A percentile compares a stretch with the other conserved stretches of the same genome.
These are phyloP conservation scores for Hyperopisus bebe DNA, from an alignment of 2,113 vertebrate species.

Conservation along the genomic window DNA sequence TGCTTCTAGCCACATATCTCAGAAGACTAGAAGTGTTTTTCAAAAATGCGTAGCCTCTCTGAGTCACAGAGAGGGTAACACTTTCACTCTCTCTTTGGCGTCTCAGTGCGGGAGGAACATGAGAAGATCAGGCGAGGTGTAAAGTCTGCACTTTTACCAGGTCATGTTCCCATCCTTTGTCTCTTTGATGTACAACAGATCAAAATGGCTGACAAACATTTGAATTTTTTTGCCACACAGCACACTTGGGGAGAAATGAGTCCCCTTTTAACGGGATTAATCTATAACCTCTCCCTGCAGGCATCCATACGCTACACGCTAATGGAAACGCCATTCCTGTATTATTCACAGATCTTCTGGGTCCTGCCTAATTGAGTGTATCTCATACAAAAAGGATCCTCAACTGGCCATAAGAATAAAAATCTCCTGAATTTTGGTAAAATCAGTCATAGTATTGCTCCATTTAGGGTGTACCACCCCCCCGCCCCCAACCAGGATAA, in stretches of 20 bases:
- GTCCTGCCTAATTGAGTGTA: conserved; percentile 4
- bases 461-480: not conserved
- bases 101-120: not conserved
- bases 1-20: not conserved
- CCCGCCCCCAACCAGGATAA: not conserved
- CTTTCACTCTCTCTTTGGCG: conserved; percentile 29
- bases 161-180: not conserved
- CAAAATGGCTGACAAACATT: conserved; percentile 21
- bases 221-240: not conserved
- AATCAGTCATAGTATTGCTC: not conserved
- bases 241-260: not conserved
- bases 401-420: not conserved
- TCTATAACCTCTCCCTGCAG: not conserved
- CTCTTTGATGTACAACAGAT: conserved; percentile 16
- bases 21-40: not conserved
- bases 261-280: conserved; percentile 4
- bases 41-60: not conserved
- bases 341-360: not conserved
- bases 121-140: conserved; percentile 13
- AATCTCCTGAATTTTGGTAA: not conserved
- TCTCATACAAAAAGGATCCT: not conserved
- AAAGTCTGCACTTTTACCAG: not conserved
- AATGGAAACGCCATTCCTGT: not conserved
- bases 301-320: not conserved
- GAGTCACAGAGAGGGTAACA: conserved; percentile 27